These are phyloP conservation scores for Callithrix jacchus DNA, from an alignment of 2,113 vertebrate species.

Conservation along the genomic window DNA sequence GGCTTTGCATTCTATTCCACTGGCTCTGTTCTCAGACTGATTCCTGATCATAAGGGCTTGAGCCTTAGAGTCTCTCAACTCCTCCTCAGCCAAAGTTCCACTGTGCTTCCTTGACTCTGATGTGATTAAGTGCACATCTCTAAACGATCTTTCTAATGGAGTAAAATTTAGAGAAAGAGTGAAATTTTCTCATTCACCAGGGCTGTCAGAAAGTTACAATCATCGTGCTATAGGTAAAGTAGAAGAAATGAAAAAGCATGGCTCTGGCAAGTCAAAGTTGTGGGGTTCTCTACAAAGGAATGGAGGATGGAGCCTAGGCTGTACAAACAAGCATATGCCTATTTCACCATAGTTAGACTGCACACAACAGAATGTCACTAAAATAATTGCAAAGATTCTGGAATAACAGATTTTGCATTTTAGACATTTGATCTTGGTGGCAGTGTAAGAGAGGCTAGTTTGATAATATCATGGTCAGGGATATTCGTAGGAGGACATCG, in stretches of 20 bases:
- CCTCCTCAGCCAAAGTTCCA: no score
- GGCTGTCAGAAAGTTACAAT: background rate
- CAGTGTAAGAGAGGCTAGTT: background rate
- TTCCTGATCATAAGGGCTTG: no score
- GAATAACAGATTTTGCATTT: no score
- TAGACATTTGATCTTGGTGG: background rate
- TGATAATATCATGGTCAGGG: background rate
- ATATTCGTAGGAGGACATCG: background rate
- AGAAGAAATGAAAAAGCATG: no score
- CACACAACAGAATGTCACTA: no score
- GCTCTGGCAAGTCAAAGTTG: background rate
- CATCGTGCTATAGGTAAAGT: background rate
- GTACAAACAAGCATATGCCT: no score
- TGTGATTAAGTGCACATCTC: background rate
- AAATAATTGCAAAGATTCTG: background rate
- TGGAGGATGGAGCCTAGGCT: fast-evolving
- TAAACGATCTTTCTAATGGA: background rate
- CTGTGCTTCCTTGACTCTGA: background rate
- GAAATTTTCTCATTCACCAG: background rate
- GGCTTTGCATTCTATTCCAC: background rate
- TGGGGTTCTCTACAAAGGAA: background rate
- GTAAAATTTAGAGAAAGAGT: no score
- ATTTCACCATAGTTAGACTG: background rate
- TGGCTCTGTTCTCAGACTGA: no score
- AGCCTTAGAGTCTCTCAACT: background rate